phyloP scores from a whole-genome alignment of 2,888 invertebrate genomes.

The Drosophila koepferae region DNA sequence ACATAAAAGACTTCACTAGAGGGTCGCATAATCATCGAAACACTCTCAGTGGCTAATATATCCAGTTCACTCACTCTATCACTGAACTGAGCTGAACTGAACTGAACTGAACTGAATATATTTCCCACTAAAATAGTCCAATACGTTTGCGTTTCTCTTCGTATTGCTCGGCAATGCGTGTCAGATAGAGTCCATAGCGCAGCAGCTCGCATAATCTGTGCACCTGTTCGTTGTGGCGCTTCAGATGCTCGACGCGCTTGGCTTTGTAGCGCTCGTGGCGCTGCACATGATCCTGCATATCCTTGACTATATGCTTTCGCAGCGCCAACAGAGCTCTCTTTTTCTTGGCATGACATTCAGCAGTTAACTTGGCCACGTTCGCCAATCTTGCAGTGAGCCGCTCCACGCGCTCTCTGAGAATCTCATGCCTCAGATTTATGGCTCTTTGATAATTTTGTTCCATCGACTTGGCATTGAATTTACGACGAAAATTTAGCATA shows the following conservation, averaged over 20 bases:
- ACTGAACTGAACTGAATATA: neutral
- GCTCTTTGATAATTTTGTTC: conserved; percentile 14
- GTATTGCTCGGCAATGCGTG: conserved; percentile 22
- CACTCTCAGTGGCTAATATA: conserved; percentile 17
- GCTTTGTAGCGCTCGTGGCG: neutral
- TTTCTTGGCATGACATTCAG: neutral
- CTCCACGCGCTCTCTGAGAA: neutral
- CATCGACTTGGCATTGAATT: conserved; percentile 1
- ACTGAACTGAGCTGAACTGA: neutral
- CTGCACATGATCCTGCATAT: conserved; percentile 36
- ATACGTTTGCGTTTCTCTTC: conserved; percentile 28
- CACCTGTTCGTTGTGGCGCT: conserved; percentile 33
- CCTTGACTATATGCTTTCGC: neutral
- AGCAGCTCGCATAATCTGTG: conserved; percentile 12
- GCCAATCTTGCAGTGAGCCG: neutral
- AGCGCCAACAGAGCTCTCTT: neutral
- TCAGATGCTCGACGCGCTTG: conserved; percentile 5
- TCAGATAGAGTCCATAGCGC: conserved; percentile 30
- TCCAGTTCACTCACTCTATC: neutral
- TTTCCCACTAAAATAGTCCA: conserved; percentile 41
- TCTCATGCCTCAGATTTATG: neutral
- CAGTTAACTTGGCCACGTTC: neutral
- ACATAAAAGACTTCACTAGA: conserved; percentile 24
- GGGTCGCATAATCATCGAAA: no score
- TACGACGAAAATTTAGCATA: conserved; percentile 6